Evolutionary conservation across 2,888 invertebrate genomes (phyloP), one percentile per base, ranked within the genome.

Genomic region (Drosophila bunnanda): DNA sequence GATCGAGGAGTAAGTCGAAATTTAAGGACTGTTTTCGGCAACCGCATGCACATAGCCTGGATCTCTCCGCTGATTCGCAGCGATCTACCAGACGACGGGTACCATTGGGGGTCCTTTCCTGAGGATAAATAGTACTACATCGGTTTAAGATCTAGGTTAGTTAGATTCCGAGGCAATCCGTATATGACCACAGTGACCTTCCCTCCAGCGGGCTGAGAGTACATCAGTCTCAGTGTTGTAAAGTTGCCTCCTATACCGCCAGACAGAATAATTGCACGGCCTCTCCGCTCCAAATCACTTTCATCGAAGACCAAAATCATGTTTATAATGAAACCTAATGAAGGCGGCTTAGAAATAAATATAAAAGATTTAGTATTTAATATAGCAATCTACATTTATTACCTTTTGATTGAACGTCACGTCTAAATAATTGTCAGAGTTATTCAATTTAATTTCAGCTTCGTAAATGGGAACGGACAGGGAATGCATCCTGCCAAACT

Each of bases 1-100:
- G 93, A 97, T 92, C 92, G 94, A 60, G 97, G 97, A 5, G 94
- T 94, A 93, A 94, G 93, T 79, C 89, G 93, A 59, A 98, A 98
- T 93, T 73, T 98, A 15, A 93, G 93, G 68, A 94, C 95, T 82
- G 95, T 96, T 4, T 95, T 98, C 90, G 98, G 98, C 4, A 91
- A 94, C 20, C 94, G 93, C 59, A 98, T 98, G 97, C 94, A 95
- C 85, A 90, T 96, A 44, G 94, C 95, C 22, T 97, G 96, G 96
- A 82, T 98, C 53, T 95, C 94, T 68, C 98, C 98, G 10, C 95
- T 96, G 88, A 92, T 97, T 36, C 80, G 92, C 22, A 98, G 98
- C 73, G 93, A 94, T 56, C 93, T 98, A 58, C 95, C 96, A 22
- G 94, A 95, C 53, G 94, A 98, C 93, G 98, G 98, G 6, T 92